Percentiles rank a stretch among this genome's conserved stretches.
Evolutionary conservation across 2,113 vertebrate species (phyloP).

Genomic region (Beaufortia kweichowensis): DNA sequence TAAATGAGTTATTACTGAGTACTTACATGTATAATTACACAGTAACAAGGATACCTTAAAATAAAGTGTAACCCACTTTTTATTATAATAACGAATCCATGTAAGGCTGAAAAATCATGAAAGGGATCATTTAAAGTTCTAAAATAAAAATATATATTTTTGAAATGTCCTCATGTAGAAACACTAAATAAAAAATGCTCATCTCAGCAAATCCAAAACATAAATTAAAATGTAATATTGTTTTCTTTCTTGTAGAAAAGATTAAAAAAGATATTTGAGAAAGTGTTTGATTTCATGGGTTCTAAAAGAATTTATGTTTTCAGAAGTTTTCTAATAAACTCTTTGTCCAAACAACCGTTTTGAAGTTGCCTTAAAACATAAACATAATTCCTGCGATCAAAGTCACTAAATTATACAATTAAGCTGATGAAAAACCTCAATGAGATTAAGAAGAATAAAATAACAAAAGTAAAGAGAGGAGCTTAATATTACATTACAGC

Average conservation of each 20-base stretch:
- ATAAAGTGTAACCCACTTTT: too few relatives aligned
- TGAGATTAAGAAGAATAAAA: slow-evolving; percentile 63
- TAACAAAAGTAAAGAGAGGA: slow-evolving; percentile 56
- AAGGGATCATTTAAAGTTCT: background rate
- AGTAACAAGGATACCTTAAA: too few relatives aligned
- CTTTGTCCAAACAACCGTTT: slow-evolving; percentile 51
- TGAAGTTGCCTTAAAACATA: slow-evolving; percentile 52
- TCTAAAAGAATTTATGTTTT: slow-evolving; percentile 14
- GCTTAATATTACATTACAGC: slow-evolving; percentile 62
- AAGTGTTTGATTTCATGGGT: slow-evolving; percentile 8
- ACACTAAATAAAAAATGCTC: background rate
- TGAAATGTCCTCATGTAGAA: background rate
- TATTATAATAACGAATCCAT: background rate
- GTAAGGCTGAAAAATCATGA: background rate
- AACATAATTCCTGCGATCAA: slow-evolving; percentile 64
- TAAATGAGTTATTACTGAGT: too few relatives aligned
- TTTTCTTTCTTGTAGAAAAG: background rate
- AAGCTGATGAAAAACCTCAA: slow-evolving; percentile 69
- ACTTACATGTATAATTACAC: too few relatives aligned
- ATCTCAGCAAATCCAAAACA: background rate
- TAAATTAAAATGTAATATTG: background rate
- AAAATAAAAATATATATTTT: too few relatives aligned
- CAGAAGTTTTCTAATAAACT: slow-evolving; percentile 4
- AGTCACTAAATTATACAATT: slow-evolving; percentile 66
- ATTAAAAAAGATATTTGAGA: slow-evolving; percentile 3